Conservation (phyloP, 1,140 invertebrate genomes). For the Drosophila melanica region DNA sequence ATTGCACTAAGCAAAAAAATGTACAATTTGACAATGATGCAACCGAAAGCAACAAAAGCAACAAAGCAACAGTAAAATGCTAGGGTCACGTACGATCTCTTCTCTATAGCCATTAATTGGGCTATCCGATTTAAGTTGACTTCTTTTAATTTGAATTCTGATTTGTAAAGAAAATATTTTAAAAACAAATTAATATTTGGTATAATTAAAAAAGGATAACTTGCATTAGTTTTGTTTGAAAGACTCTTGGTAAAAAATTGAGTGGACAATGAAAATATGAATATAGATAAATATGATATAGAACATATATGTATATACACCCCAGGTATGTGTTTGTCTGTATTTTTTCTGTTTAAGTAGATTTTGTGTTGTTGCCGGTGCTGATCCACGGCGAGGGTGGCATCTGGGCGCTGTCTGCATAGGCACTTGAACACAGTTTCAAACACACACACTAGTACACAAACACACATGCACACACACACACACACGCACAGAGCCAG, state of each 20-base stretch:
- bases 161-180: no score
- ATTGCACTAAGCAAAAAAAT: conserved; percentile 3
- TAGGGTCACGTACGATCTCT: background rate
- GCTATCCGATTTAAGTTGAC: no score
- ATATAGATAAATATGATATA: no score
- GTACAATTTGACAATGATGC: conserved; percentile 8
- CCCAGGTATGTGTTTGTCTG: background rate
- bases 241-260: no score
- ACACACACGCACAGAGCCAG: background rate
- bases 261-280: no score
- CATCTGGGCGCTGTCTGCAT: conserved; percentile 20
- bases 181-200: no score
- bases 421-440: conserved; percentile 48
- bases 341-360: background rate
- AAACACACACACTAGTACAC: conserved; percentile 42
- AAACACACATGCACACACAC: conserved; percentile 4
- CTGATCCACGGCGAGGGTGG: conserved; percentile 9
- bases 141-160: no score
- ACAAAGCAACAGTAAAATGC: background rate
- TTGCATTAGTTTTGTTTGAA: no score
- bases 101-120: no score
- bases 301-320: background rate
- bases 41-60: conserved; percentile 3
- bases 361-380: conserved; percentile 1
- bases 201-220: no score